Percentiles rank a stretch among this genome's conserved stretches.
Evolutionary conservation across 2,113 vertebrate genomes (phyloP).

Genomic region (Muscicapa adusta): DNA sequence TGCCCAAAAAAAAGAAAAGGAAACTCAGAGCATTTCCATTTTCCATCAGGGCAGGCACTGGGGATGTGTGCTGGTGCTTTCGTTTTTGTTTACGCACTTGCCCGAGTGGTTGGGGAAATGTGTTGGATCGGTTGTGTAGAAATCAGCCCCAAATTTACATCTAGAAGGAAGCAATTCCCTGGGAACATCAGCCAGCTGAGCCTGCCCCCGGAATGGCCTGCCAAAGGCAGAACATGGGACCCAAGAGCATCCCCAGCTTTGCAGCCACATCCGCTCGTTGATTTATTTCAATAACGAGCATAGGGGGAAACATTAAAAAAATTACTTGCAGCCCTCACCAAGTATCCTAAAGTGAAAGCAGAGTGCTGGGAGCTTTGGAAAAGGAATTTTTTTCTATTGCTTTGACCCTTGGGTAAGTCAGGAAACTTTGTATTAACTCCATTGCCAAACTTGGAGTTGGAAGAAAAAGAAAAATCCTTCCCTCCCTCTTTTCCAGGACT

Average conservation of each 20-base stretch:
- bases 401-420: not conserved
- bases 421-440: not conserved
- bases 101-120: not conserved
- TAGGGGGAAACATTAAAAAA: not conserved
- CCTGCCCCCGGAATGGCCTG: not conserved
- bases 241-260: not conserved
- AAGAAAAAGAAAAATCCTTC: not conserved
- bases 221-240: conserved; percentile 19
- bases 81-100: not conserved
- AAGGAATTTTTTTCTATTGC: not conserved
- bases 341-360: conserved; percentile 22
- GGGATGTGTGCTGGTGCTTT: not conserved
- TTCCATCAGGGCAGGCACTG: not conserved
- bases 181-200: not conserved
- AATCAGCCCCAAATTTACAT: not conserved
- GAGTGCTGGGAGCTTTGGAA: not conserved
- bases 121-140: not conserved
- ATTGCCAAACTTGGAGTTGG: not conserved
- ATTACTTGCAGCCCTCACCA: not conserved
- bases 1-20: not conserved
- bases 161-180: not conserved
- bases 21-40: not conserved
- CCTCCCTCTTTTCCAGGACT: not conserved
- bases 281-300: not conserved
- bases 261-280: not conserved